These are phyloP conservation scores for Rotaria macrura DNA, from an alignment of 2,888 invertebrate species.

Conservation along the genomic window DNA sequence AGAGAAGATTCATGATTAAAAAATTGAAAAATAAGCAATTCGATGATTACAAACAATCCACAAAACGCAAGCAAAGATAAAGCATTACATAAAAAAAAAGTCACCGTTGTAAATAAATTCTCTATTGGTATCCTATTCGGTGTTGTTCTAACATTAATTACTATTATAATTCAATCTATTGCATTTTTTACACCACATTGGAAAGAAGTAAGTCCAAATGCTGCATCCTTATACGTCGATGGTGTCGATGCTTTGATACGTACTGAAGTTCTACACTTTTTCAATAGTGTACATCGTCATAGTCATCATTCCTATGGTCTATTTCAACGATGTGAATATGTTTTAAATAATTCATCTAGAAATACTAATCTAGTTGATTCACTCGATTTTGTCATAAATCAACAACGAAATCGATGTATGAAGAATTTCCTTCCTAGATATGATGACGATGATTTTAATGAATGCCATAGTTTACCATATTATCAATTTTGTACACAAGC, in stretches of 20 bases:
- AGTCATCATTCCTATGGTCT: background rate
- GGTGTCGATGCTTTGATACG: background rate
- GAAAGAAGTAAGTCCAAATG: background rate
- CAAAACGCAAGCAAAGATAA: background rate
- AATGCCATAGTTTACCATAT: conserved; percentile 17
- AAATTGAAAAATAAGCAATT: background rate
- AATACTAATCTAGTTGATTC: background rate
- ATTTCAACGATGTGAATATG: conserved; percentile 17
- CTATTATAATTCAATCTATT: background rate
- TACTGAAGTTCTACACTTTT: conserved; percentile 17
- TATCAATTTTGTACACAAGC: background rate
- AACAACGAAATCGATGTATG: background rate
- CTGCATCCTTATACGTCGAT: background rate
- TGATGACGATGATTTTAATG: background rate
- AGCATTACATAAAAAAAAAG: background rate
- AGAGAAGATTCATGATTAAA: background rate
- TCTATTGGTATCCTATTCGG: background rate
- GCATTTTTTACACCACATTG: conserved; percentile 13
- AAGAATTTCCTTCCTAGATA: background rate
- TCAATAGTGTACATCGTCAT: background rate
- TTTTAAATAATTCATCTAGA: background rate
- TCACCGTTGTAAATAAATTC: background rate
- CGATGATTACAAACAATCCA: background rate
- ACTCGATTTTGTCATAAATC: background rate
- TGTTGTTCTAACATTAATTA: background rate